Percentiles rank a stretch among this genome's conserved stretches.
phyloP scores from a whole-genome alignment of 2,113 vertebrate species.

The Podarcis cretensis region DNA sequence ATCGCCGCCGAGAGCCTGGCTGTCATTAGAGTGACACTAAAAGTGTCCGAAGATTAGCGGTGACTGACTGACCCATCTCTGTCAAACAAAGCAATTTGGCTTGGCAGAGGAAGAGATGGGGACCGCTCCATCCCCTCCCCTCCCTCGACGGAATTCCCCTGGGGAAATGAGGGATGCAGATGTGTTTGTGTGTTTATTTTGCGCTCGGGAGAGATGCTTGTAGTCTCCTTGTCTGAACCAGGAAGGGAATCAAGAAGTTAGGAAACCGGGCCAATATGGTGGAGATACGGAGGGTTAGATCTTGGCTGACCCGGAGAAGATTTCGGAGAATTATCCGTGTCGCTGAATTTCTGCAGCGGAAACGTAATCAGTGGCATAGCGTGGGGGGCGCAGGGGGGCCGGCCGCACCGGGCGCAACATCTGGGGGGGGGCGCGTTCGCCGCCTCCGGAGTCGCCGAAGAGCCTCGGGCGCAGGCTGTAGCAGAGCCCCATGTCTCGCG shows the following conservation, averaged over 20 bases:
- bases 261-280: no score
- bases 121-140: neutral
- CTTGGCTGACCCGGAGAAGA: neutral
- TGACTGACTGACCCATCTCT: conserved; percentile 54
- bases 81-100: conserved; percentile 37
- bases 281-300: neutral
- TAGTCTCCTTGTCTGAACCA: no score
- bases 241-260: neutral
- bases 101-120: neutral
- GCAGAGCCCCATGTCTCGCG: no score
- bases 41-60: conserved; percentile 64
- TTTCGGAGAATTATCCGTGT: neutral
- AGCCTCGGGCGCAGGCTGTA: no score
- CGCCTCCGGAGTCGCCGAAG: no score
- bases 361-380: no score
- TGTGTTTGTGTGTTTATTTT: no score
- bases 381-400: no score
- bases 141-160: neutral
- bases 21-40: conserved; percentile 75
- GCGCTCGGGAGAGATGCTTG: neutral
- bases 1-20: conserved; percentile 25
- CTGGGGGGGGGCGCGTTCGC: no score
- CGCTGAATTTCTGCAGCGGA: neutral
- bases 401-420: no score
- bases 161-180: no score